A percentile compares a stretch with the other conserved stretches of the same genome.
phyloP scores from a whole-genome alignment of 2,888 invertebrate species.

The Tetranychus piercei region DNA sequence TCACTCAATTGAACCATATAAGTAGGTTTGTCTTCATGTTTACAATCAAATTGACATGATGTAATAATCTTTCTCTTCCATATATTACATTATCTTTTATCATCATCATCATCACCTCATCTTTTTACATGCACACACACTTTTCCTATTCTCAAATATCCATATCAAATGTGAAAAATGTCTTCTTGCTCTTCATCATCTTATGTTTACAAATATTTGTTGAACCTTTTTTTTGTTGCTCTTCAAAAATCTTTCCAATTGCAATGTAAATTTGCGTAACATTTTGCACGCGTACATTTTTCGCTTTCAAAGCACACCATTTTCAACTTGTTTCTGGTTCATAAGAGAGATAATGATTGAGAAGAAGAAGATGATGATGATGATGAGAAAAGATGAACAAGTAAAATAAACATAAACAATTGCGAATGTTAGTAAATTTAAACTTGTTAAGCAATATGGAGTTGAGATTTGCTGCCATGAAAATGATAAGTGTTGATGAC shows the following conservation, averaged over 20 bases:
- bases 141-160: background rate
- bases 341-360: background rate
- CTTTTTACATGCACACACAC: background rate
- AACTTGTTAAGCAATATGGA: background rate
- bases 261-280: slow-evolving; percentile 1
- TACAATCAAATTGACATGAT: background rate
- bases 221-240: background rate
- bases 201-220: background rate
- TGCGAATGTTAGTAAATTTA: background rate
- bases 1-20: background rate
- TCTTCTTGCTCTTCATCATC: background rate
- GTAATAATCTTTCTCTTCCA: background rate
- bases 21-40: background rate
- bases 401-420: background rate
- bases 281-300: background rate
- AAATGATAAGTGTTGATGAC: background rate
- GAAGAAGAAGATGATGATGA: background rate
- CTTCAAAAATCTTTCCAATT: background rate
- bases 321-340: background rate
- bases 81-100: background rate
- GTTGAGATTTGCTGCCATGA: background rate
- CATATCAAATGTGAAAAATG: background rate
- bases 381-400: background rate
- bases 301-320: background rate
- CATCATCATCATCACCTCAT: background rate